These are phyloP conservation scores for Papilio polytes DNA, from an alignment of 1,140 invertebrate genomes.

Conservation along the genomic window DNA sequence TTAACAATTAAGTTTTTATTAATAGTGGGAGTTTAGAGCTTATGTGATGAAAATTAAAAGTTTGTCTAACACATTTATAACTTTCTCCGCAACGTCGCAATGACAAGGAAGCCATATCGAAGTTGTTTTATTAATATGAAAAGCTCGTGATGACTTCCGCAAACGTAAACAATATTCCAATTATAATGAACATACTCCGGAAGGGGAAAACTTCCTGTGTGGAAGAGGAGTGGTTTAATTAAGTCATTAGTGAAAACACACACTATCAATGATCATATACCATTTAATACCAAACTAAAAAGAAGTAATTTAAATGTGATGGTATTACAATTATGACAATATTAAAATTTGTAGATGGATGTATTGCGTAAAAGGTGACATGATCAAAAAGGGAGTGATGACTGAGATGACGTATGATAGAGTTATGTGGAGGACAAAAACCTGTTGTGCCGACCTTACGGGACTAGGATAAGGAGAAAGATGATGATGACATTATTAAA, in stretches of 20 bases:
- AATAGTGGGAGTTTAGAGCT: neutral
- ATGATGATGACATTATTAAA: too few relatives aligned
- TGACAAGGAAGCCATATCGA: conserved; percentile 2
- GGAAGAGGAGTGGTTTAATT: neutral
- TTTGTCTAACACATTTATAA: neutral
- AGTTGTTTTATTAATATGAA: conserved; percentile 19
- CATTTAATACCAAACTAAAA: neutral
- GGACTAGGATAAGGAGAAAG: too few relatives aligned
- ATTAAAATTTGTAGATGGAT: too few relatives aligned
- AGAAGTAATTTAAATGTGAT: too few relatives aligned
- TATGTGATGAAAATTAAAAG: neutral
- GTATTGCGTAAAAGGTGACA: too few relatives aligned
- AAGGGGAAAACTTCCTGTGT: neutral
- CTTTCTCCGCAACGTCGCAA: neutral
- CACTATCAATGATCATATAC: too few relatives aligned
- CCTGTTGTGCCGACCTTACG: too few relatives aligned
- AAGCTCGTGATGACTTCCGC: conserved; percentile 10
- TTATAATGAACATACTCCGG: neutral
- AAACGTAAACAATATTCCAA: conserved; percentile 14
- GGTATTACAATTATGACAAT: too few relatives aligned
- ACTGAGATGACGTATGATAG: too few relatives aligned
- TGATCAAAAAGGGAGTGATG: too few relatives aligned
- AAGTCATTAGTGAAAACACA: neutral
- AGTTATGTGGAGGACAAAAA: too few relatives aligned
- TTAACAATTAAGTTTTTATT: neutral